phyloP scores from a whole-genome alignment of 2,797 vertebrate species.

The Falco naumanni region DNA sequence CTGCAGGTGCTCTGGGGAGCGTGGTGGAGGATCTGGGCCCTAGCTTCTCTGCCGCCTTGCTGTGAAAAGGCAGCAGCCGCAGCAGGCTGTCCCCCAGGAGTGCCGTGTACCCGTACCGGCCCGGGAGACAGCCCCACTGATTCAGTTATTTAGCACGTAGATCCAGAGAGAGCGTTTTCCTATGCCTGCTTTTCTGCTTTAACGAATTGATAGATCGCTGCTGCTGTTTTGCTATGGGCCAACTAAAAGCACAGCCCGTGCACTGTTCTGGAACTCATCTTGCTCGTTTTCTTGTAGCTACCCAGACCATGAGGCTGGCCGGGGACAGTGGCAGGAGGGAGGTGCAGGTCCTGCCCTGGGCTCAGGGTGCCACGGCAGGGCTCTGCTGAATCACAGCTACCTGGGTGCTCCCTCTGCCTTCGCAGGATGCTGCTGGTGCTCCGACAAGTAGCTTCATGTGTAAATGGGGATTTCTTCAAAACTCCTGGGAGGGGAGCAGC shows the following conservation, averaged over 20 bases:
- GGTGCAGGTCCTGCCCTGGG: not conserved
- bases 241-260: not conserved
- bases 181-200: not conserved
- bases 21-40: no score
- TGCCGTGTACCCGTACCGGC: accelerated
- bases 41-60: not conserved
- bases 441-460: not conserved
- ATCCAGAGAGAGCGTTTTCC: not conserved
- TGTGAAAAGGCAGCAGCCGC: not conserved
- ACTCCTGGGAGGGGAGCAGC: slow-evolving; percentile 19
- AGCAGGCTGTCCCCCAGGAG: not conserved
- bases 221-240: not conserved
- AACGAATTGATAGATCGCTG: not conserved
- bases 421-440: not conserved
- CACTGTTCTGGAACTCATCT: not conserved
- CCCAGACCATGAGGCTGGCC: accelerated
- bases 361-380: accelerated
- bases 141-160: not conserved
- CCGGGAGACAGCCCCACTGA: not conserved
- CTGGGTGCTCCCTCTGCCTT: not conserved
- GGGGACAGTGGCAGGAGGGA: not conserved
- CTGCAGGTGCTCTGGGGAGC: not conserved
- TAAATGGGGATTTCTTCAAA: slow-evolving; percentile 11
- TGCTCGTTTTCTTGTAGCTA: not conserved
- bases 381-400: not conserved